Evolutionary conservation across 2,797 vertebrate species (phyloP).

Genomic region (Hypotaenidia okinawae): DNA sequence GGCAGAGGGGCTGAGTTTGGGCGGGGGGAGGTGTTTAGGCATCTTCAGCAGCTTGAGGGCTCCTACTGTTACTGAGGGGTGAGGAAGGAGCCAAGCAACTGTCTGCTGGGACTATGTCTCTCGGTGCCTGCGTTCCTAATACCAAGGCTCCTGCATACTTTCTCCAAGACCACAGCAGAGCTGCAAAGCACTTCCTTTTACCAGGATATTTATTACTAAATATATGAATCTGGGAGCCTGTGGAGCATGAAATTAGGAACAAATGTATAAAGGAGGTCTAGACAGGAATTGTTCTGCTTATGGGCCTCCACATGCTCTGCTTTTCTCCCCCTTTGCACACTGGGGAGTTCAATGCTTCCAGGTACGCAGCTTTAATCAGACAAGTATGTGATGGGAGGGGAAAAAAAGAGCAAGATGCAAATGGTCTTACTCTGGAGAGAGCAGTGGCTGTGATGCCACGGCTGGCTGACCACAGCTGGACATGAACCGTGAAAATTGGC

Average conservation of each 20-base stretch:
- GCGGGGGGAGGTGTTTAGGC: background rate
- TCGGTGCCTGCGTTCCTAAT: background rate
- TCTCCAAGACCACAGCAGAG: slow-evolving; percentile 13
- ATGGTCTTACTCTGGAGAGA: background rate
- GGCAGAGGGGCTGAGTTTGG: background rate
- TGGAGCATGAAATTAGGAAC: slow-evolving; percentile 80
- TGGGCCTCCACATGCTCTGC: slow-evolving; percentile 34
- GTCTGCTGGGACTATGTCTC: background rate
- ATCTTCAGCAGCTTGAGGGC: background rate
- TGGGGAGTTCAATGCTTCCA: slow-evolving; percentile 66
- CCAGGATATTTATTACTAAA: slow-evolving; percentile 64
- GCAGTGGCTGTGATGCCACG: background rate
- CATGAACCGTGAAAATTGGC: background rate
- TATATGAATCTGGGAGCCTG: slow-evolving; percentile 70
- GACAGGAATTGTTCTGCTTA: slow-evolving; percentile 78
- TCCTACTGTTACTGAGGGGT: background rate
- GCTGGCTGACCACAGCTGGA: background rate
- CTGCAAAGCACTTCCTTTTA: slow-evolving; percentile 48
- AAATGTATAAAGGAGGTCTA: slow-evolving; percentile 80
- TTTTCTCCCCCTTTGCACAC: background rate
- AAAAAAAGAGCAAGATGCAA: background rate
- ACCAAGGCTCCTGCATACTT: slow-evolving; percentile 10
- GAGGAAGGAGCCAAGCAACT: background rate
- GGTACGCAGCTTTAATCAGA: slow-evolving; percentile 65
- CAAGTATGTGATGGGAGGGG: slow-evolving; percentile 8